Conservation (phyloP, 2,113 vertebrate genomes). For the Poeciliopsis prolifica region DNA sequence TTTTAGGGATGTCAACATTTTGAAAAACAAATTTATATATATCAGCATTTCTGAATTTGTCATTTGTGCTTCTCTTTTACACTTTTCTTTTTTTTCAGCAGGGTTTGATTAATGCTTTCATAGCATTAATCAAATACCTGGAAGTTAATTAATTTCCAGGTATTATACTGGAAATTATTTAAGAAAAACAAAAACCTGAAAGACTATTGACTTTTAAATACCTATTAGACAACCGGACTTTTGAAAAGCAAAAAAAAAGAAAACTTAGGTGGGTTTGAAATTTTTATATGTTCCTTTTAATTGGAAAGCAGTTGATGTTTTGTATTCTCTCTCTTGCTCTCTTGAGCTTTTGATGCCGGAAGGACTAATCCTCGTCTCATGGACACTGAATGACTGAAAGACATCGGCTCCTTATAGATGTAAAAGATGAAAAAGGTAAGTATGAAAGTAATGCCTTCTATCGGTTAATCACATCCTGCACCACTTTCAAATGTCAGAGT, state of each 20-base stretch:
- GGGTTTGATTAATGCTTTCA: background rate
- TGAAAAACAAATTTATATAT: background rate
- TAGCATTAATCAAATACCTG: too few species aligned
- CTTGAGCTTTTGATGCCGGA: too few species aligned
- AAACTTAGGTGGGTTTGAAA: background rate
- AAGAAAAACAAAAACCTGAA: background rate
- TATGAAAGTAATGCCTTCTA: background rate
- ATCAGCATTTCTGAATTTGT: background rate
- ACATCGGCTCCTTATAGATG: background rate
- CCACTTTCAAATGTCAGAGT: background rate
- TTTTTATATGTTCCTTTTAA: background rate
- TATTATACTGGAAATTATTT: background rate
- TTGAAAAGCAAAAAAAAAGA: background rate
- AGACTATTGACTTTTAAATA: background rate
- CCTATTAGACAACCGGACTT: background rate
- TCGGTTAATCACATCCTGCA: background rate
- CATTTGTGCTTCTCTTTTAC: background rate
- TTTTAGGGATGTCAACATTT: background rate
- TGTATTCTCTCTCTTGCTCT: too few species aligned
- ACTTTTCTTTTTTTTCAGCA: background rate
- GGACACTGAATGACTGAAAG: background rate
- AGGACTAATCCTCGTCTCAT: background rate
- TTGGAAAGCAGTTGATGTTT: background rate
- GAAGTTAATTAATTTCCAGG: too few species aligned
- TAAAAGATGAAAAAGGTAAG: background rate